Evolutionary conservation across 2,888 invertebrate species (phyloP).

Genomic region (Epinotia bilunana): DNA sequence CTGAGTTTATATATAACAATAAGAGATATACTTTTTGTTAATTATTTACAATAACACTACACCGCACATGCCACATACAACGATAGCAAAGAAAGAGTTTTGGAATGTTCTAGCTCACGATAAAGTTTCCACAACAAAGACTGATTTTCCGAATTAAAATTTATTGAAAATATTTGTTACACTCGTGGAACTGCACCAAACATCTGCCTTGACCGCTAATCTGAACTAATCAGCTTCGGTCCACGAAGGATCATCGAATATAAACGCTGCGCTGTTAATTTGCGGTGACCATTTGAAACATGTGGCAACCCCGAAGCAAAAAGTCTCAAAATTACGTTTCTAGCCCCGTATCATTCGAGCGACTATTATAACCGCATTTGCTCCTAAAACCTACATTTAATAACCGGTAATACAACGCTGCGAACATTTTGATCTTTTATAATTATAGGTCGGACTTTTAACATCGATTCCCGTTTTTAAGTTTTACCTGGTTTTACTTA

Average conservation of each 20-base stretch:
- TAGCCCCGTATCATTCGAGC: conserved; percentile 69
- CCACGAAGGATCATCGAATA: neutral
- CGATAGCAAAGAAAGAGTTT: too few species aligned
- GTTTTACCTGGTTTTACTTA: conserved; percentile 70
- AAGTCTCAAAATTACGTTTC: conserved; percentile 65
- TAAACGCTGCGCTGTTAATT: conserved; percentile 12
- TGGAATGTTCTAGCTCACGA: too few species aligned
- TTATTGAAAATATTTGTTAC: neutral
- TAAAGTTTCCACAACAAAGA: too few species aligned
- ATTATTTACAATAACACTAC: too few species aligned
- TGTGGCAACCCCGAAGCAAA: conserved; percentile 42
- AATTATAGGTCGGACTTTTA: conserved; percentile 76
- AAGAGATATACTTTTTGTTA: too few species aligned
- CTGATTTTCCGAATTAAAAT: neutral
- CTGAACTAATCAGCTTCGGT: neutral
- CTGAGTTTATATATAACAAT: too few species aligned
- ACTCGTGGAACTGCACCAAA: neutral
- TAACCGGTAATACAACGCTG: conserved; percentile 70
- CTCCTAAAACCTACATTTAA: conserved; percentile 74
- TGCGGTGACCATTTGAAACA: conserved; percentile 19
- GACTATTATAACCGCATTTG: conserved; percentile 82
- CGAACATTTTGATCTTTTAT: conserved; percentile 76
- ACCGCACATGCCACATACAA: too few species aligned
- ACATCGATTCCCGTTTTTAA: conserved; percentile 71
- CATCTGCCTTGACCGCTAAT: conserved; percentile 1